Evolutionary conservation across 30 jellyfish, hydroid and myxozoan genomes (phyloP).

Genomic region (Phacellophora camtschatica): DNA sequence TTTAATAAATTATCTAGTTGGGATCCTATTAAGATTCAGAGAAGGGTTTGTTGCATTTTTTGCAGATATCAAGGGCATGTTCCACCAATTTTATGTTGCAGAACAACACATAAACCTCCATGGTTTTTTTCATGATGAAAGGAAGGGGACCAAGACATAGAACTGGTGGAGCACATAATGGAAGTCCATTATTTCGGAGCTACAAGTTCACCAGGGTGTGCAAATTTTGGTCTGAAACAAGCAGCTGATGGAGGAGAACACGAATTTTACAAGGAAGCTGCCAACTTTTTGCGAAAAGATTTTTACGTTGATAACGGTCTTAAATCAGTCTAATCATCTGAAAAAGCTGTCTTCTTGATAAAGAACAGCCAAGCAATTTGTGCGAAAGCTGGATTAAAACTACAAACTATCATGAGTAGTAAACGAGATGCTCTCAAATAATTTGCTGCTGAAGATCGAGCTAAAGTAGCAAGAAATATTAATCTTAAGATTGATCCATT

Average conservation of each 20-base stretch:
- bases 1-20: constrained; percentile 19
- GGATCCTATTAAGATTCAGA: constrained; percentile 9
- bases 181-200: constrained; percentile 47
- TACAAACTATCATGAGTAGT: constrained; percentile 20
- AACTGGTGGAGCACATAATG: constrained; percentile 19
- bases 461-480: not conserved
- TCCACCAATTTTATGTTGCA: constrained; percentile 32
- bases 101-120: constrained; percentile 23
- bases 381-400: constrained; percentile 35
- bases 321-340: too few species aligned
- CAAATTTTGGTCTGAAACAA: constrained; percentile 14
- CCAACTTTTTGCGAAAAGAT: too few species aligned
- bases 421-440: constrained; percentile 10
- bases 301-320: too few species aligned
- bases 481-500: not conserved
- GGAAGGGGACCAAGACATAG: constrained; percentile 11
- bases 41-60: not conserved
- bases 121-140: constrained; percentile 62
- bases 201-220: constrained; percentile 34
- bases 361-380: constrained; percentile 44
- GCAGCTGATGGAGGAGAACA: too few species aligned
- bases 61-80: constrained; percentile 58
- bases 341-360: too few species aligned
- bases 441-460: not conserved
- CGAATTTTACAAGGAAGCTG: too few species aligned